phyloP scores from a whole-genome alignment of 2,888 invertebrate genomes.

The Megastigmus dorsalis region DNA sequence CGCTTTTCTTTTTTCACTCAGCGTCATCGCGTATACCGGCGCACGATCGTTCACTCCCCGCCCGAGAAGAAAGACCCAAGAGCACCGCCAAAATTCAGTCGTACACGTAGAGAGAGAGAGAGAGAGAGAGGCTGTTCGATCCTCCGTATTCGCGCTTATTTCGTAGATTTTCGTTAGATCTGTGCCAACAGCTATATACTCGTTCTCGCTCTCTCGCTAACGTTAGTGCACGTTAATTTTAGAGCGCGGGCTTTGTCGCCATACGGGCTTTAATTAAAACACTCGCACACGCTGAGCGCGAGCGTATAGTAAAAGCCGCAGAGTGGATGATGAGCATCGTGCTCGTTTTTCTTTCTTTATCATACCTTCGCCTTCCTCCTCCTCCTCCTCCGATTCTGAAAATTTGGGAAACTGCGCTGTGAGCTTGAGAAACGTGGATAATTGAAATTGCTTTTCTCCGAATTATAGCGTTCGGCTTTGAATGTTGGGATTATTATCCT shows the following conservation, averaged over 20 bases:
- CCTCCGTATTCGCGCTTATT: conserved; percentile 19
- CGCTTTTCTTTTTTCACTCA: no score
- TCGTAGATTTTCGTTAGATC: conserved; percentile 31
- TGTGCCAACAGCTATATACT: conserved; percentile 39
- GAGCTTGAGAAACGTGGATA: no score
- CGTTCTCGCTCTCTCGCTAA: neutral
- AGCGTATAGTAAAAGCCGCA: neutral
- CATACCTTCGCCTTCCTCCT: no score
- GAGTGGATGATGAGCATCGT: conserved; percentile 28
- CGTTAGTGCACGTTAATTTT: conserved; percentile 48
- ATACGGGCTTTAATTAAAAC: conserved; percentile 60
- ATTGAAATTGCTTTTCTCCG: no score
- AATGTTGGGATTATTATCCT: no score
- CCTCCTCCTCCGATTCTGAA: neutral
- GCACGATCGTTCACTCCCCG: no score
- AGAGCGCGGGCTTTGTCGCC: conserved; percentile 46
- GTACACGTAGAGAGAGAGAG: neutral
- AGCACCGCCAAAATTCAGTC: no score
- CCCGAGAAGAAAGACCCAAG: no score
- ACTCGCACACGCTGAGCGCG: neutral
- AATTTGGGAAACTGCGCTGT: no score
- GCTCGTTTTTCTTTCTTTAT: neutral
- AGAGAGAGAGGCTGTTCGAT: conserved; percentile 7
- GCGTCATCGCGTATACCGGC: no score
- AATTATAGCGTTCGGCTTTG: no score